Percentiles rank a stretch among this genome's conserved stretches.
Conservation (phyloP, 2,113 vertebrate genomes). For the Zonotrichia leucophrys region DNA sequence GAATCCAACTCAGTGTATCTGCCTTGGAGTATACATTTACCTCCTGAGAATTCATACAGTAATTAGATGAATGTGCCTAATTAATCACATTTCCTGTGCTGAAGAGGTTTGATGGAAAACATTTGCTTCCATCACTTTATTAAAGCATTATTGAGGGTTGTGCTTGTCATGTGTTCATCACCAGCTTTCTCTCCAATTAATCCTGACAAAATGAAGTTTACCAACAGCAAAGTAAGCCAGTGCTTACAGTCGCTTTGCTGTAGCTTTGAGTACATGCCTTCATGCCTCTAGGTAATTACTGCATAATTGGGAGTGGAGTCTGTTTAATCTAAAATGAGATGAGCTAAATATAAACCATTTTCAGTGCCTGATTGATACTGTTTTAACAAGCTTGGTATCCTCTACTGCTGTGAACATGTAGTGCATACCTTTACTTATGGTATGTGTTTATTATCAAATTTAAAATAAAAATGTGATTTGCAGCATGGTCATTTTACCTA, state of each 20-base stretch:
- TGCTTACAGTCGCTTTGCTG: constrained; percentile 30
- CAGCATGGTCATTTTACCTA: constrained; percentile 5
- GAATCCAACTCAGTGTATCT: constrained; percentile 1
- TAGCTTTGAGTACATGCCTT: constrained; percentile 54
- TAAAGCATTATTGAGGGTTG: constrained; percentile 47
- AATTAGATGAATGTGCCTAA: constrained; percentile 62
- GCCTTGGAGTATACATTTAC: constrained; percentile 18
- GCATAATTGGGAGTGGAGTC: constrained; percentile 61
- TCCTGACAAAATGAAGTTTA: constrained; percentile 66
- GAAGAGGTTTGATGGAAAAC: constrained; percentile 67
- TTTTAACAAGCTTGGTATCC: constrained; percentile 24
- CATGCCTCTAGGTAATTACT: constrained; percentile 72
- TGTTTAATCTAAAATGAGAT: constrained; percentile 72
- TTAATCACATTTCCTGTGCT: constrained; percentile 67
- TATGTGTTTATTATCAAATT: neutral
- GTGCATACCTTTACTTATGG: constrained; percentile 44
- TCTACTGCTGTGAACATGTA: neutral
- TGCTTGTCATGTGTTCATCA: constrained; percentile 53
- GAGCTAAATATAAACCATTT: constrained; percentile 68
- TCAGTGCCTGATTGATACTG: constrained; percentile 41
- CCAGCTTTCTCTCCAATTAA: constrained; percentile 65
- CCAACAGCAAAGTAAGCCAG: constrained; percentile 54
- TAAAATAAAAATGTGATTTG: constrained; percentile 20
- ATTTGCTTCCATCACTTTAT: constrained; percentile 56
- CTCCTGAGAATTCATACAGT: constrained; percentile 48